phyloP scores from a whole-genome alignment of 2,797 vertebrate species.

The Poecilia velifera region DNA sequence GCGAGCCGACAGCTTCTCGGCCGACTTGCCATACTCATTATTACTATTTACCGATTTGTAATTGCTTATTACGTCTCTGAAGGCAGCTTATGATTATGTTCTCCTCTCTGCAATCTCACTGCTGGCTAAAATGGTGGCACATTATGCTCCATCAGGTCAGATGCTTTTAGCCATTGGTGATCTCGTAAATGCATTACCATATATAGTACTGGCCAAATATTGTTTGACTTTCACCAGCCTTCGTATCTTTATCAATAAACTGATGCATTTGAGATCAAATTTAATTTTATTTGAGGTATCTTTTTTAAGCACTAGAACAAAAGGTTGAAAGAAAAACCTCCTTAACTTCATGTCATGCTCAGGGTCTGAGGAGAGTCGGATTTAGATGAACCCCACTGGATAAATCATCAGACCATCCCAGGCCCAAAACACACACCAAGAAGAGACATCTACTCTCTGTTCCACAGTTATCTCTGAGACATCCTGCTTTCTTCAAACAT shows the following conservation, averaged over 20 bases:
- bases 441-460: background rate
- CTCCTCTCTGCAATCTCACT: constrained; percentile 1
- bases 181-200: background rate
- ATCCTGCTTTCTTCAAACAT: background rate
- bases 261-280: background rate
- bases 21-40: constrained; percentile 55
- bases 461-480: background rate
- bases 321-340: background rate
- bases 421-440: background rate
- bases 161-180: background rate
- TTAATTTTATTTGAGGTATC: background rate
- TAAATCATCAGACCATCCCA: background rate
- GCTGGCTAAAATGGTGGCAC: background rate
- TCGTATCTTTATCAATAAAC: background rate
- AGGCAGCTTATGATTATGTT: constrained; percentile 49
- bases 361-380: background rate
- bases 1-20: constrained; percentile 22
- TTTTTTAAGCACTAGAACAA: background rate
- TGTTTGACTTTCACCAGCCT: background rate
- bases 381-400: background rate
- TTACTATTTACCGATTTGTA: constrained; percentile 70
- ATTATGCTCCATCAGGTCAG: background rate
- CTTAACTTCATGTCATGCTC: background rate
- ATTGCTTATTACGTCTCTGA: constrained; percentile 66
- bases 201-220: background rate